Conservation (phyloP, 1,140 invertebrate species). For the Camponotus floridanus region DNA sequence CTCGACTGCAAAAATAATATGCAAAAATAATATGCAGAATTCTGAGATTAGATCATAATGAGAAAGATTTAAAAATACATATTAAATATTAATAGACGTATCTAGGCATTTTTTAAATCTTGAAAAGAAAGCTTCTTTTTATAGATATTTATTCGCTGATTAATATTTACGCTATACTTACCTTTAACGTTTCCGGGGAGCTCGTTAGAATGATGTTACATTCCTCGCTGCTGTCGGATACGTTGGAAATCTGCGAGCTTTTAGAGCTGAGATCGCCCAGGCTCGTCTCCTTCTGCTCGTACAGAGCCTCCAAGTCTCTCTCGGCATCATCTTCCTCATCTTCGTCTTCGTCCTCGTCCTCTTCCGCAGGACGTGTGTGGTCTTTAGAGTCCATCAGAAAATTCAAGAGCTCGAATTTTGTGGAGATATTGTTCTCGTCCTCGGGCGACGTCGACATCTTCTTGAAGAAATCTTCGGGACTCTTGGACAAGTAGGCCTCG, state of each 20-base stretch:
- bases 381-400: conserved; percentile 92
- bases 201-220: conserved; percentile 84
- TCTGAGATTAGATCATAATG: background rate
- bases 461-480: conserved; percentile 80
- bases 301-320: conserved; percentile 83
- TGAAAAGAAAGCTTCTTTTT: background rate
- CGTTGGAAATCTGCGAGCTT: conserved; percentile 87
- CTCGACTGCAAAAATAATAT: conserved; percentile 79
- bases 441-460: conserved; percentile 72
- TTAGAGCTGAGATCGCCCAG: conserved; percentile 86
- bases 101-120: background rate
- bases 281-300: conserved; percentile 85
- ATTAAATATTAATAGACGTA: background rate
- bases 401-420: conserved; percentile 95
- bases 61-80: background rate
- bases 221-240: conserved; percentile 88
- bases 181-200: conserved; percentile 82
- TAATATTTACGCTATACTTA: conserved; percentile 50
- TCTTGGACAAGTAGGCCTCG: conserved; percentile 79
- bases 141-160: background rate
- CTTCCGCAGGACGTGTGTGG: conserved; percentile 87
- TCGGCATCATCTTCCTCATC: conserved; percentile 84
- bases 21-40: conserved; percentile 49
- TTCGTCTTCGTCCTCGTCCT: conserved; percentile 78
- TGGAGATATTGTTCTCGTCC: conserved; percentile 86